Base-by-base conservation (phyloP, 1,140 invertebrate genomes). In the Drosophila nasuta region DNA sequence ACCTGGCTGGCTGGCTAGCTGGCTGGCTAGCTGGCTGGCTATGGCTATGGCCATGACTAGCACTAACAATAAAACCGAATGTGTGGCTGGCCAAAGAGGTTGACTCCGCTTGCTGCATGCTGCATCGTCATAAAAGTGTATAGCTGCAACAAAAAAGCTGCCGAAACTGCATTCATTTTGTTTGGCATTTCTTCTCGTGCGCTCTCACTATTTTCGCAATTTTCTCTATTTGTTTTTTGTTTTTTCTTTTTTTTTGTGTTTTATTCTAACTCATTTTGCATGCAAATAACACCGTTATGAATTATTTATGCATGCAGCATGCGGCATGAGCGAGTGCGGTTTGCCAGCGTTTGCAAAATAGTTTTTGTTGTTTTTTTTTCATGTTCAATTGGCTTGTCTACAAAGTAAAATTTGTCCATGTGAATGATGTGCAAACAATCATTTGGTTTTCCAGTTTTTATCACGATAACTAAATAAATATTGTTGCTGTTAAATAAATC, bases 281-380 rank as follows among this genome's bases (percentile, higher is more conserved):
- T 88, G 83, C 85, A 88, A 88, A 88, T 88, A 88, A 88, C 83
- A 89, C 79, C 59, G 83, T 73, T 81, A 89, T 88, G 83, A 88
- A 88, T 88, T 88, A 88, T 88, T 88, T 88, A 88, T 89, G 77
- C 74, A 63, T 88, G 77, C 70, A 86, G 74, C 80, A 52, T 75
- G 35, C 35, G 35, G 35, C 80, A 52, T 75, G 76, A 56, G 41
- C 17, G 54, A 63, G 30, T 87, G 83, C 74, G 83, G 85, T 88
- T 89, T 81, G 74, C 54, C 70, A 70, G 80, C 59, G 68, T 82
- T 82, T 77, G 59, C 69, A 65, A 71, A 87, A 60, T 75, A 77
- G 57, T 88, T 52, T 52, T 30, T 30, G 35, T 38, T 38, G 3
- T 38, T 38, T 38, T 82, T 77, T 88, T 79, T 77, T 65, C 65